Base-by-base conservation (phyloP, 2,888 invertebrate species). In the Griposia aprilina region DNA sequence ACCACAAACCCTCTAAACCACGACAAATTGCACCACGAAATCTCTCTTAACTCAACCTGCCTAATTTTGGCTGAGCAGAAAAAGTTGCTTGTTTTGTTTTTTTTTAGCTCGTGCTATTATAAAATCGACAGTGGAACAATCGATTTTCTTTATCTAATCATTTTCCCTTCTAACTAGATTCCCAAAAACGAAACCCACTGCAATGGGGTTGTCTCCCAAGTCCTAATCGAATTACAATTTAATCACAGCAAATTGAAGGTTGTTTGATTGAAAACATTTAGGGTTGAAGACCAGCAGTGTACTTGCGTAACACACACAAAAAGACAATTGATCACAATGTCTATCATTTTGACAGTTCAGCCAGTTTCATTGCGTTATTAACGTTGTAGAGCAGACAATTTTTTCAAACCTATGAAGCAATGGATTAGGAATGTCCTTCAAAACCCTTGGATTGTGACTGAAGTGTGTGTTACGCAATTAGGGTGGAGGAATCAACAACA, bases 201-300 rank as follows among this genome's bases (percentile, higher is more conserved):
- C 59, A 45, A 59, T 41, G 59, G 80, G 71, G 15, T 11, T 26
- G 8, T 45, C 26, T 59, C 48, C 80, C 73, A 59, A 59, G 10
- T 59, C 15, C 20, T 52, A 85, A 85, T 81, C 2, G 2, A 52
- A 68, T 81, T 84, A 81, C 45, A 63, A 48, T 84, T 81, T 68
- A 81, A 74, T 85, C 65, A 85, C n/a, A 15, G 15, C 57, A 23
- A 73, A 62, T 2, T 41, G 55, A 45, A 62, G 60, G 50, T n/a
- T 36, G 69, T 63, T 59, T 82, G 48, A 60, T 66, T 48, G 59
- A 67, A 59, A 73, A 69, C 30, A 55, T 62, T 62, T 20, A 71
- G 69, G 77, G 62, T 36, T 55, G 13, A 48, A 36, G 13, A 74
- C 10, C 23, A 55, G 13, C 23, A 15, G 23, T 63, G 13, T 36